Base-by-base conservation (phyloP, 2,797 vertebrate species). In the Paramormyrops hopkinsi region DNA sequence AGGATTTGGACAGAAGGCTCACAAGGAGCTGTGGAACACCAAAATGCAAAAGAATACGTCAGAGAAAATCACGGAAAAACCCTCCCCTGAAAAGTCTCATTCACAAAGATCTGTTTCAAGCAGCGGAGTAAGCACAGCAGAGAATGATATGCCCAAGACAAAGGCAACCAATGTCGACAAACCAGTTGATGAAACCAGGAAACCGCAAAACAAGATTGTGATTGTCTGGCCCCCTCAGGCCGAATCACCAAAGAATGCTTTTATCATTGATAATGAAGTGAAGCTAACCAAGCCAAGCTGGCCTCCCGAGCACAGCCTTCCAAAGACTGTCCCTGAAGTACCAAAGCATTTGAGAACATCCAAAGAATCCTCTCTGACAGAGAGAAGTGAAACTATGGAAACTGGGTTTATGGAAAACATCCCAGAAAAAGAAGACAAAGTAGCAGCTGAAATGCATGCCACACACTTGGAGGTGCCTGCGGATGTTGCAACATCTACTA, bases 1-100 rank as follows among this genome's bases (percentile, higher is more conserved):
- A 95, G 98, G 98, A 90, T 99, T 99, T 94, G 98, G 98, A 95
- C 96, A 98, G 92, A 99, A 96, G 91, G 97, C 97, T 90, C 97
- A 98, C 94, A 98, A 97, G 96, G 97, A 99, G 88, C 94, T 95
- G 88, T 98, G 98, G 98, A 96, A 91, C 89, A 93, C 92, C 86
- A 98, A 97, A 94, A 96, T 92, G 91, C 96, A 92, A 1, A 93
- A 89, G 59, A 94, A 90, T 69, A 91, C 94, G n/a, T 44, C 59
- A 85, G 94, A 95, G 84, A 95, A 92, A 86, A 90, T 86, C 83
- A 90, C 91, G 51, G 79, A 89, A 91, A 95, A 92, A 25, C 93
- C 93, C 53, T 91, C 91, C 82, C 88, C 92, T 62, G 93, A 95
- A 92, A 93, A 94, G 92, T 14, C 87, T 8, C 93, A 95, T 88